phyloP scores from a whole-genome alignment of 2,113 vertebrate species.

The Stegostoma tigrinum region DNA sequence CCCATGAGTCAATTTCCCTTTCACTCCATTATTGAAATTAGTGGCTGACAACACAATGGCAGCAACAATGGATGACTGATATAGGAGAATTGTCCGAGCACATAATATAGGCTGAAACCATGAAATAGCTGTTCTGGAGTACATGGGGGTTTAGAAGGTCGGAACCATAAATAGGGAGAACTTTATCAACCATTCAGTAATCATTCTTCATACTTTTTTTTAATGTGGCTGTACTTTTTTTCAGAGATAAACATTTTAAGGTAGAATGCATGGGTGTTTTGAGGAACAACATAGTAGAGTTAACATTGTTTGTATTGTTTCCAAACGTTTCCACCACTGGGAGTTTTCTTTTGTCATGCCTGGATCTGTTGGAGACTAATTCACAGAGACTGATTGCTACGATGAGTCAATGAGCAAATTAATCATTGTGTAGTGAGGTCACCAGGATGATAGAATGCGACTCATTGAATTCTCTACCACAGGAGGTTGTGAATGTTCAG shows the following conservation, averaged over 20 bases:
- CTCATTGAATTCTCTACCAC: too few relatives aligned
- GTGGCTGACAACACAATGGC: background rate
- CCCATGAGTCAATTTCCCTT: background rate
- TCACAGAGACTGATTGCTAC: background rate
- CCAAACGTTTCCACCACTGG: background rate
- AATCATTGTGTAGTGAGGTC: too few relatives aligned
- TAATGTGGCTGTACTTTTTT: background rate
- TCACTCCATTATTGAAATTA: background rate
- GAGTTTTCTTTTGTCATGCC: background rate
- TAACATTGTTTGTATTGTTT: background rate
- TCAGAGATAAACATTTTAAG: background rate
- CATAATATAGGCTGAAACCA: background rate
- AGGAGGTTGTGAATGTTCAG: too few relatives aligned
- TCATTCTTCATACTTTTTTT: background rate
- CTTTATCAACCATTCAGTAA: background rate
- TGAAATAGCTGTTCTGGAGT: background rate
- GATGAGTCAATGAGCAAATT: too few relatives aligned
- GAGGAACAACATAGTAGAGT: background rate
- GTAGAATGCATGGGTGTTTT: background rate
- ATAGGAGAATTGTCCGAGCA: background rate
- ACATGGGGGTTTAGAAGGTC: background rate
- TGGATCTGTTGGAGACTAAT: background rate
- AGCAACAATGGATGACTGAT: background rate
- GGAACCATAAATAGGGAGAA: background rate
- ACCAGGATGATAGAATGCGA: too few relatives aligned